Base-by-base conservation (phyloP, 2,113 vertebrate genomes). In the Hippocampus mohnikei region DNA sequence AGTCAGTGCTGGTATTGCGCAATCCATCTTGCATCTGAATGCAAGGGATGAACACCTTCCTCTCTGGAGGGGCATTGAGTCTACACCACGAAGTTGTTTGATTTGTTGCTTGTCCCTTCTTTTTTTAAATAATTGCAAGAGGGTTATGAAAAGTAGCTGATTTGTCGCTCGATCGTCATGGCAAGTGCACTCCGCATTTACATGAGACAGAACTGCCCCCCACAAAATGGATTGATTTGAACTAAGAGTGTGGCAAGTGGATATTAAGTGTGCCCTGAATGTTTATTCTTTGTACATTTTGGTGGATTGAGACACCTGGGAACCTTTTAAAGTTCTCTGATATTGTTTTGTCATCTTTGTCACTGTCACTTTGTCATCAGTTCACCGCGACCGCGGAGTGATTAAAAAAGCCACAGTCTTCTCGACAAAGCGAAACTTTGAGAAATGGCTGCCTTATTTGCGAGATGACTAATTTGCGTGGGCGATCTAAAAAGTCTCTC, bases 351-450 rank as follows among this genome's bases (percentile, higher is more conserved):
- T 23, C 37, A 8, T 40, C n/a, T n/a, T n/a, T n/a, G n/a, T n/a
- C n/a, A n/a, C n/a, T n/a, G n/a, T n/a, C 10, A 42, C 11, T 5
- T 1, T 21, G 21, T 18, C 55, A 61, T 18, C 73, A 21, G 67
- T 72, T 84, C 70, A 65, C 59, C 25, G 27, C 15, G 11, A 72
- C 75, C 42, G 2, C 58, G 21, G 66, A 69, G 44, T 37, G 70
- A 81, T 41, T 48, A 63, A 81, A 81, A 81, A 79, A 76, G 29
- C 33, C 74, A 37, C 33, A 52, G 71, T 78, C 71, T 89, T 90
- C 80, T 80, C 61, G 66, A 85, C 87, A 89, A 90, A 88, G 58
- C 81, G 88, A 89, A 90, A 91, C 84, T 80, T 82, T 72, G 33
- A 70, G 68, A 74, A 84, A 77, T 80, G 74, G 66, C 63, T 73